Conservation (phyloP, 2,797 vertebrate genomes). For the Aselliscus stoliczkanus region DNA sequence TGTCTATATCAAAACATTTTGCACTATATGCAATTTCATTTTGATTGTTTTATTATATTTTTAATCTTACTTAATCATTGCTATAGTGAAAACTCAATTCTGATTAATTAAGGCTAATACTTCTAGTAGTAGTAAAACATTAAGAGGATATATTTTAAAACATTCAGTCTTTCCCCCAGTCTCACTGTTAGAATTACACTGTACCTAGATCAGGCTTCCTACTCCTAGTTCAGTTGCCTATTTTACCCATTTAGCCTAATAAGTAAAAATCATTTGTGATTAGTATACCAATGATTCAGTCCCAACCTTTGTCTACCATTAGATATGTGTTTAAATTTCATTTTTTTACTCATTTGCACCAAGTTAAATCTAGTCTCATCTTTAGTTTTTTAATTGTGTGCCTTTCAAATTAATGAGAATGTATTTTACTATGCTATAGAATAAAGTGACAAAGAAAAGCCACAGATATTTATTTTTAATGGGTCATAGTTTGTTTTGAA, state of each 20-base stretch:
- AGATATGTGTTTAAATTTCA: background rate
- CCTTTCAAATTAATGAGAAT: background rate
- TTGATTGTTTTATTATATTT: background rate
- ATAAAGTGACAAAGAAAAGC: background rate
- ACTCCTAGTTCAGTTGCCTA: background rate
- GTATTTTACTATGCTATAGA: background rate
- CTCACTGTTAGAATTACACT: background rate
- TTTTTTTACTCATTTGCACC: constrained; percentile 10
- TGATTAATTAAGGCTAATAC: background rate
- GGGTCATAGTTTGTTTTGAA: background rate
- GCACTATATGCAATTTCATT: background rate
- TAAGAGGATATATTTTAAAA: background rate
- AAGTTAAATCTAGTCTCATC: background rate
- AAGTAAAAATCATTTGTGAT: constrained; percentile 15
- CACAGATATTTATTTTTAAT: background rate
- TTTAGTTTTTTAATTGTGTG: background rate
- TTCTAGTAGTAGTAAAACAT: background rate
- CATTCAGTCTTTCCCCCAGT: background rate
- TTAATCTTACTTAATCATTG: background rate
- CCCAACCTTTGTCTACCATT: background rate
- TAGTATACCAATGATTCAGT: background rate
- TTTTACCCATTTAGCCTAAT: background rate
- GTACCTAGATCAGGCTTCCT: background rate
- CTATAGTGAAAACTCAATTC: background rate
- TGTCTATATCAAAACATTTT: background rate